These are phyloP conservation scores for Passerculus sandwichensis DNA, from an alignment of 2,797 vertebrate genomes.

Conservation along the genomic window DNA sequence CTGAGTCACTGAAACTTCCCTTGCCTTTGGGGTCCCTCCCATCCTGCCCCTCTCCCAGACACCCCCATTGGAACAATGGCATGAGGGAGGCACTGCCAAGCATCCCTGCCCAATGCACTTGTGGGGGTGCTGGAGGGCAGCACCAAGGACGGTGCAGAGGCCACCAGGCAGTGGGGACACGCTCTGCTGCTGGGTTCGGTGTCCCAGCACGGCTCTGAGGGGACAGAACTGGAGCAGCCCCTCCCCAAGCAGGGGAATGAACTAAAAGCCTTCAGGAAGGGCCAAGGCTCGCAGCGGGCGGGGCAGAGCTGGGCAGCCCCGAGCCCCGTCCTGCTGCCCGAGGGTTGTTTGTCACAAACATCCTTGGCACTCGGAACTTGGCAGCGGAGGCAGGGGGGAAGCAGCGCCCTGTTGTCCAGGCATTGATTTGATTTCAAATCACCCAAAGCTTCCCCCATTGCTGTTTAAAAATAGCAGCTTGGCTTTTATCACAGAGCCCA, in stretches of 20 bases:
- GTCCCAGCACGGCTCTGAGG: background rate
- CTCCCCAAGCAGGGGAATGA: background rate
- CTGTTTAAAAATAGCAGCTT: constrained; percentile 9
- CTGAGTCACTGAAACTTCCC: background rate
- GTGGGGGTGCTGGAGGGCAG: background rate
- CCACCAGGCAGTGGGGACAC: background rate
- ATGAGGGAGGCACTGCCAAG: background rate
- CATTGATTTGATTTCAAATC: background rate
- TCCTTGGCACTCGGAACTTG: background rate
- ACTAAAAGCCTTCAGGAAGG: background rate
- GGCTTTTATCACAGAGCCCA: background rate
- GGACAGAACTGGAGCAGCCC: background rate
- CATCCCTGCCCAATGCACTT: background rate
- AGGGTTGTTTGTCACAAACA: constrained; percentile 17
- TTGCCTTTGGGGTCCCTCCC: background rate
- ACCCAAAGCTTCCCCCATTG: background rate
- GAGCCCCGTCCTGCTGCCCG: constrained; percentile 12
- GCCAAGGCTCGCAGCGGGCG: background rate
- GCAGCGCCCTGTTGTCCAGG: background rate
- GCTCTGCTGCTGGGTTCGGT: background rate
- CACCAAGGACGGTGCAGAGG: background rate
- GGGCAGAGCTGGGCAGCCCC: too few species aligned
- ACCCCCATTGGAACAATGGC: background rate
- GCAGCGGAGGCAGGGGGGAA: background rate
- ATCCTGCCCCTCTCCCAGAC: background rate